Evolutionary conservation across 2,888 invertebrate species (phyloP).

Genomic region (Timema cristinae): DNA sequence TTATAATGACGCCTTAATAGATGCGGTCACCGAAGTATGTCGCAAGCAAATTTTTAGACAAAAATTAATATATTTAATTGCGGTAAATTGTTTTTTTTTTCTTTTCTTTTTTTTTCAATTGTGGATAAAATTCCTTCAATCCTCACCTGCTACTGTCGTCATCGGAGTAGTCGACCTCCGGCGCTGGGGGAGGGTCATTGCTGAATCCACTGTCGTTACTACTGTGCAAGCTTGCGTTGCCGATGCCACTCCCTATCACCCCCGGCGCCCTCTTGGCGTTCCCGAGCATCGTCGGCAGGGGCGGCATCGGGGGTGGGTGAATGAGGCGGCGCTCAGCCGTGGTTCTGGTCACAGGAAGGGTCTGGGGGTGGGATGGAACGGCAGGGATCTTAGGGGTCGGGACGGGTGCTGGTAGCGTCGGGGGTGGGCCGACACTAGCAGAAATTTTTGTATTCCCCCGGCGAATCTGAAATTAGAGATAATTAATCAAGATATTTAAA

Average conservation of each 20-base stretch:
- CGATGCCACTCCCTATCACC: conserved; percentile 25
- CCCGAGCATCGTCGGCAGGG: conserved; percentile 26
- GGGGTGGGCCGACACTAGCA: conserved; percentile 63
- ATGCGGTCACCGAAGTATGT: too few species aligned
- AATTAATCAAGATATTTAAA: too few species aligned
- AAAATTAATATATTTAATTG: conserved; percentile 7
- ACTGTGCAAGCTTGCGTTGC: conserved; percentile 63
- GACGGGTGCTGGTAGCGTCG: conserved; percentile 67
- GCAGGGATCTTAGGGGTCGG: conserved; percentile 46
- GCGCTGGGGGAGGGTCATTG: conserved; percentile 79
- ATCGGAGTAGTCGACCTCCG: conserved; percentile 86
- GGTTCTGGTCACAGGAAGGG: conserved; percentile 16
- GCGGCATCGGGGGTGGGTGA: conserved; percentile 30
- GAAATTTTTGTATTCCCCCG: conserved; percentile 17
- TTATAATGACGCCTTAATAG: too few species aligned
- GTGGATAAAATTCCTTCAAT: too few species aligned
- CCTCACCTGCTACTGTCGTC: conserved; percentile 73
- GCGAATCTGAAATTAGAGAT: conserved; percentile 42
- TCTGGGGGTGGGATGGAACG: conserved; percentile 37
- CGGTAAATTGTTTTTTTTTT: too few species aligned
- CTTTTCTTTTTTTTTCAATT: background rate
- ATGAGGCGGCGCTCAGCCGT: conserved; percentile 20
- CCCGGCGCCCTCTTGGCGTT: conserved; percentile 25
- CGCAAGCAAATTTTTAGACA: too few species aligned
- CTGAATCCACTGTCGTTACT: conserved; percentile 91